Evolutionary conservation across 2,797 vertebrate species (phyloP).

Genomic region (Bovichtus variegatus): DNA sequence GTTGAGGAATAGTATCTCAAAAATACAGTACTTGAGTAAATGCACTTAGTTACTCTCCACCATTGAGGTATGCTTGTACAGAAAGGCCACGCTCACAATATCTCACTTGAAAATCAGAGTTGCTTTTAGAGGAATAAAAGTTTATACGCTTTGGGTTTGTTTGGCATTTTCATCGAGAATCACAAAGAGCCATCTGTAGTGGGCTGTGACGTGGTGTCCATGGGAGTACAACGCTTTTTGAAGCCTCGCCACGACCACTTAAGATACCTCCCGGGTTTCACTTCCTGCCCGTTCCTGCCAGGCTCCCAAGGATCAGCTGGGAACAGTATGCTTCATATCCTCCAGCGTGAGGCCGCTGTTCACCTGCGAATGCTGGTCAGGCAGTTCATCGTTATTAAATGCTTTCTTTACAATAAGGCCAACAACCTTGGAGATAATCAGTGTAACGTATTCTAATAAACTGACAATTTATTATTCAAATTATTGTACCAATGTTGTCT

Average conservation of each 20-base stretch:
- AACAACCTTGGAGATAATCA: too few species aligned
- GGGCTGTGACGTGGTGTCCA: conserved; percentile 6
- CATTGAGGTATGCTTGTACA: background rate
- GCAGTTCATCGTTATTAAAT: background rate
- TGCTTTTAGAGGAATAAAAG: background rate
- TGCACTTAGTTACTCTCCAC: too few species aligned
- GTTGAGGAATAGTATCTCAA: too few species aligned
- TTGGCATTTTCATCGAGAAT: conserved; percentile 8
- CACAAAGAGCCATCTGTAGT: conserved; percentile 22
- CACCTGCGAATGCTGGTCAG: background rate
- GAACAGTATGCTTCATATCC: conserved; percentile 1
- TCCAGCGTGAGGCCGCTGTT: background rate
- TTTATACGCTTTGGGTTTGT: background rate
- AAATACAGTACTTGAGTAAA: too few species aligned
- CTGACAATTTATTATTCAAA: too few species aligned
- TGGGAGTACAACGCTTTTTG: conserved; percentile 28
- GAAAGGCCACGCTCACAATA: too few species aligned
- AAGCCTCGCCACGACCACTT: conserved; percentile 13
- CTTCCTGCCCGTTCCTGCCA: conserved; percentile 23
- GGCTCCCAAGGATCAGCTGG: background rate
- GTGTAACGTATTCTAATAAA: too few species aligned
- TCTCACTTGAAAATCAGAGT: background rate
- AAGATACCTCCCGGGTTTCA: conserved; percentile 14
- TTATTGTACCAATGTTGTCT: too few species aligned
- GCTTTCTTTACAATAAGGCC: background rate